phyloP scores from a whole-genome alignment of 2,797 vertebrate species.

The Phylloscopus collybita region DNA sequence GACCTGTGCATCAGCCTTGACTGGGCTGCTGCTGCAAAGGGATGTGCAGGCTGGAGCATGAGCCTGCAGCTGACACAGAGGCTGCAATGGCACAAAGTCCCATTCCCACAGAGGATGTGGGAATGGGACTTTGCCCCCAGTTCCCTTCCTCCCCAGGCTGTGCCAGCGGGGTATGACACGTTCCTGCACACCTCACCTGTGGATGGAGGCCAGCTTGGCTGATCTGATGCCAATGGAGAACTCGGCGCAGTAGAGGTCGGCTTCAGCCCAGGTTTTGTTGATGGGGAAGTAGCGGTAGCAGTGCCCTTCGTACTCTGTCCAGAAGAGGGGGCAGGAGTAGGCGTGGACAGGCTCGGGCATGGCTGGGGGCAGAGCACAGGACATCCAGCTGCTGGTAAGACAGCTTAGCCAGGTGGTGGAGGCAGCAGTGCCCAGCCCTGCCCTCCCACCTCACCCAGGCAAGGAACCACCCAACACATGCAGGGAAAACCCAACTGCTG shows the following conservation, averaged over 20 bases:
- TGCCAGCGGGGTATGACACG: not conserved
- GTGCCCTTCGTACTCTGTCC: slow-evolving; percentile 82
- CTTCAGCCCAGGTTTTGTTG: slow-evolving; percentile 84
- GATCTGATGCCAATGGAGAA: slow-evolving; percentile 83
- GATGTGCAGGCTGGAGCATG: not conserved
- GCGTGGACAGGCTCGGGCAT: slow-evolving; percentile 73
- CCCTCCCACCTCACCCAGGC: not conserved
- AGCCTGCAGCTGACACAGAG: not conserved
- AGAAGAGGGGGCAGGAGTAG: slow-evolving; percentile 82
- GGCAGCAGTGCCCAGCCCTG: not conserved
- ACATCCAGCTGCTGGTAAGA: not conserved
- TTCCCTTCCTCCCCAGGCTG: not conserved
- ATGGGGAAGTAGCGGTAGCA: slow-evolving; percentile 84
- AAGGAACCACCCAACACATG: rapidly evolving
- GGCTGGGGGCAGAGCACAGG: slow-evolving; percentile 62
- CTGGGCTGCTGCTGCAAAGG: rapidly evolving
- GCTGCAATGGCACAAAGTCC: not conserved
- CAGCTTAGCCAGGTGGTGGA: not conserved
- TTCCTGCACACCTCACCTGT: slow-evolving; percentile 72
- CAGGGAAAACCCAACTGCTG: not conserved
- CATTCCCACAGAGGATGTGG: not conserved
- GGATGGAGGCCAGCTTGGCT: slow-evolving; percentile 83
- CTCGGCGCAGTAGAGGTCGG: slow-evolving; percentile 80
- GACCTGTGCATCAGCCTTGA: not conserved
- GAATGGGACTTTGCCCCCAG: not conserved